phyloP scores from a whole-genome alignment of 2,888 invertebrate genomes.

The Synanthedon vespiformis region DNA sequence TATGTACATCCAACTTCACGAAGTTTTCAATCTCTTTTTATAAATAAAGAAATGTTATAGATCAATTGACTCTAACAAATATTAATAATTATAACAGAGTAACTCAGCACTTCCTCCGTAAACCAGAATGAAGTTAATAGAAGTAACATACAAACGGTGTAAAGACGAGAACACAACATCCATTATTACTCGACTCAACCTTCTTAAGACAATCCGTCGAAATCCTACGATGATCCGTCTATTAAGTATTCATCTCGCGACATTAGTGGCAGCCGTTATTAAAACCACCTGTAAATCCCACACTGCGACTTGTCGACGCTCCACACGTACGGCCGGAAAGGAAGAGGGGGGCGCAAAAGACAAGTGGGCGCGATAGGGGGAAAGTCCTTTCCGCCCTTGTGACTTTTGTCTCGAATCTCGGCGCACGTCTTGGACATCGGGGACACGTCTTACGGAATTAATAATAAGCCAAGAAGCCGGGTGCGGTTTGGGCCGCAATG shows the following conservation, averaged over 20 bases:
- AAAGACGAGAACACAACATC: constrained; percentile 15
- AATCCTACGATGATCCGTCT: constrained; percentile 46
- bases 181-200: constrained; percentile 34
- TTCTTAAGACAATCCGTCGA: constrained; percentile 31
- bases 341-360: constrained; percentile 7
- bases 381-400: constrained; percentile 54
- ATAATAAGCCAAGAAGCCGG: constrained; percentile 70
- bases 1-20: too few species aligned
- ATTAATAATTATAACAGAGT: neutral
- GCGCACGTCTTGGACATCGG: constrained; percentile 72
- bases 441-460: constrained; percentile 72
- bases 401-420: constrained; percentile 70
- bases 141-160: constrained; percentile 9
- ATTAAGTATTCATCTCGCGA: constrained; percentile 70
- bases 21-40: too few species aligned
- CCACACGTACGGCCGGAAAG: constrained; percentile 42
- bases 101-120: neutral
- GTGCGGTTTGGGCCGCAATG: constrained; percentile 65
- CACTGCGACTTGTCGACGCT: constrained; percentile 48
- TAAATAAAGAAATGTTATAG: too few species aligned
- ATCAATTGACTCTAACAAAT: too few species aligned
- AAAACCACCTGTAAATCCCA: constrained; percentile 69
- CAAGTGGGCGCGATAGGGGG: constrained; percentile 3
- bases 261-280: constrained; percentile 66
- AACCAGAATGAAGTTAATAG: neutral